Conservation (phyloP, 2,888 invertebrate genomes). For the Neuroscelio doddi region DNA sequence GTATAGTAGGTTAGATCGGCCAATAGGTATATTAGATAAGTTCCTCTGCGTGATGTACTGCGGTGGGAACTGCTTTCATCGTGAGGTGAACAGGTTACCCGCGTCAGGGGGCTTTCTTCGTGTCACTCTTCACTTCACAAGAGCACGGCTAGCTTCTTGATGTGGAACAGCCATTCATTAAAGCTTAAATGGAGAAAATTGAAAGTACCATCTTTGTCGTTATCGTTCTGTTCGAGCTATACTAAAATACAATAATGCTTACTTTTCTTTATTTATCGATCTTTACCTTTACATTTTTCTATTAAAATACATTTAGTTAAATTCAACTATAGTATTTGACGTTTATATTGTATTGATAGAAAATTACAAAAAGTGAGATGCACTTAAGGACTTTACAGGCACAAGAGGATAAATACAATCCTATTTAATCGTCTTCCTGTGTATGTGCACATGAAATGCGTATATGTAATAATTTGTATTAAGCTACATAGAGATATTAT, state of each 20-base stretch:
- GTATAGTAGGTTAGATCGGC: conserved; percentile 12
- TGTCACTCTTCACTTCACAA: conserved; percentile 48
- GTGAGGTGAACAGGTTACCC: conserved; percentile 44
- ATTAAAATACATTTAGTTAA: conserved; percentile 38
- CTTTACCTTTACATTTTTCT: neutral
- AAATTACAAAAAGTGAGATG: conserved; percentile 36
- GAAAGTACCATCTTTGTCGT: conserved; percentile 55
- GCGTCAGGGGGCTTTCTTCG: conserved; percentile 54
- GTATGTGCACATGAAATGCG: no score
- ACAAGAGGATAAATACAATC: no score
- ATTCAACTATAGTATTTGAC: conserved; percentile 42
- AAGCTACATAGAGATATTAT: no score
- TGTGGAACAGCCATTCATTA: conserved; percentile 59
- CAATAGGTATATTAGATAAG: conserved; percentile 61
- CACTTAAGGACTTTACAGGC: conserved; percentile 31
- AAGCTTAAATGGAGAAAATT: conserved; percentile 62
- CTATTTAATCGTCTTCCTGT: no score
- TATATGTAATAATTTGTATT: no score
- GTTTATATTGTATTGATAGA: conserved; percentile 40
- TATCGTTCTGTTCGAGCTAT: conserved; percentile 11
- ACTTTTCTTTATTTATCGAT: neutral
- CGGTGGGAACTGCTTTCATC: conserved; percentile 51
- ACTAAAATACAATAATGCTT: neutral
- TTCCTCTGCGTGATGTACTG: conserved; percentile 56
- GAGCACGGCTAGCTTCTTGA: conserved; percentile 34